These are phyloP conservation scores for Ditylenchus weischeri DNA, from an alignment of 2,888 invertebrate species.

Conservation along the genomic window DNA sequence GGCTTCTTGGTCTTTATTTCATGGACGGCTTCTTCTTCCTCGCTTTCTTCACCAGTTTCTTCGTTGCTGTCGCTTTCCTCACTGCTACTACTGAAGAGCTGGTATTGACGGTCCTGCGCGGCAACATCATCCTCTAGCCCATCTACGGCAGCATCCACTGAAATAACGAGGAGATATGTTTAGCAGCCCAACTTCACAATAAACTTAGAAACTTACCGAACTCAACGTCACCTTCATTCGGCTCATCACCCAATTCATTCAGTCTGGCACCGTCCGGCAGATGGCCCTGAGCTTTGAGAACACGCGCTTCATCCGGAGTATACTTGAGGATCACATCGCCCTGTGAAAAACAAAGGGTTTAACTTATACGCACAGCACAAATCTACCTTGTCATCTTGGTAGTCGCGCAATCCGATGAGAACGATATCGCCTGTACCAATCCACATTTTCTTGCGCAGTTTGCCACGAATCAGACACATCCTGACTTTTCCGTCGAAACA, in stretches of 20 bases:
- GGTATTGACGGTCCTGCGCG: slow-evolving; percentile 40
- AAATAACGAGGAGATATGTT: background rate
- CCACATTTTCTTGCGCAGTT: slow-evolving; percentile 66
- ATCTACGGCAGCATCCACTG: slow-evolving; percentile 38
- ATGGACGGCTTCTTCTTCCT: background rate
- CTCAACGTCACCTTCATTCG: slow-evolving; percentile 55
- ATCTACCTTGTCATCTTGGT: slow-evolving; percentile 67
- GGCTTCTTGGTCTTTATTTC: background rate
- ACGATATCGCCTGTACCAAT: slow-evolving; percentile 86
- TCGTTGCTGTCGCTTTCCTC: slow-evolving; percentile 33
- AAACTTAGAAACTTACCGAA: slow-evolving; percentile 25
- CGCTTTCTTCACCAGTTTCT: slow-evolving; percentile 10
- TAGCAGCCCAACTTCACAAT: background rate
- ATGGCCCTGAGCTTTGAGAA: slow-evolving; percentile 96
- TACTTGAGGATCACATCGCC: slow-evolving; percentile 98
- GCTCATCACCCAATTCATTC: slow-evolving; percentile 53
- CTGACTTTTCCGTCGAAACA: slow-evolving; percentile 98
- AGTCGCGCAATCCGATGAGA: slow-evolving; percentile 91
- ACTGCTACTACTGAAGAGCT: slow-evolving; percentile 25
- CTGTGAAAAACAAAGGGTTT: slow-evolving; percentile 67
- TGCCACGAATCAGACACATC: slow-evolving; percentile 89
- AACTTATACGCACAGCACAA: background rate
- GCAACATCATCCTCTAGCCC: slow-evolving; percentile 33
- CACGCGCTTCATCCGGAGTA: slow-evolving; percentile 96
- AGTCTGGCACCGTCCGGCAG: slow-evolving; percentile 82